A percentile compares a stretch with the other conserved stretches of the same genome.
These are phyloP conservation scores for Nanorana parkeri DNA, from an alignment of 2,113 vertebrate genomes.

Conservation along the genomic window DNA sequence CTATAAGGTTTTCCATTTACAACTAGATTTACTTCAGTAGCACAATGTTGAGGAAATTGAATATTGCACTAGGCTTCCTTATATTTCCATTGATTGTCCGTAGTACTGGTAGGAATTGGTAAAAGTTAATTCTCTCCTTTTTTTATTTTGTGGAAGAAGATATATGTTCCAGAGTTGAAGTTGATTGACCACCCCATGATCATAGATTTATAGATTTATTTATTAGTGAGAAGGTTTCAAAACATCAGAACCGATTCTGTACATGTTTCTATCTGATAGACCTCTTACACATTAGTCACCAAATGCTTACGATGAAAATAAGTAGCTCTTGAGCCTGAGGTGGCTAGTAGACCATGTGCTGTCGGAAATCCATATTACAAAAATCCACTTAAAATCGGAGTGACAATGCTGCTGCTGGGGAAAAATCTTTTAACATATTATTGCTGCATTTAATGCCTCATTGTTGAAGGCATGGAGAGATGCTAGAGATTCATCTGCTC, in stretches of 20 bases:
- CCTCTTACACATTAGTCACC: constrained; percentile 31
- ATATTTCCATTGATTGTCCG: too few relatives aligned
- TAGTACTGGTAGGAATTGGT: too few relatives aligned
- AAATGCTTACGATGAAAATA: constrained; percentile 29
- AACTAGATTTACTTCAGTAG: too few relatives aligned
- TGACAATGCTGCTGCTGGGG: too few relatives aligned
- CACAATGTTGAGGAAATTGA: too few relatives aligned
- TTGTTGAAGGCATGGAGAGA: constrained; percentile 1
- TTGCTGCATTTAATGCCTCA: not conserved
- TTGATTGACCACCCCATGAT: not conserved
- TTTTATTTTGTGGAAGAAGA: not conserved
- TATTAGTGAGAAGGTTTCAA: constrained; percentile 24
- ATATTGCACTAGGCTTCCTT: too few relatives aligned
- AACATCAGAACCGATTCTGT: constrained; percentile 16
- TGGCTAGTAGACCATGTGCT: constrained; percentile 20
- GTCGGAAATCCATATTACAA: constrained; percentile 31
- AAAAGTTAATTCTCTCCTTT: not conserved
- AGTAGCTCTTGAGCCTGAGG: constrained; percentile 31
- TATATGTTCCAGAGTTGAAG: not conserved
- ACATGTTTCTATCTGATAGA: constrained; percentile 7
- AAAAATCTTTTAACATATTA: not conserved
- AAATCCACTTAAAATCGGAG: constrained; percentile 28
- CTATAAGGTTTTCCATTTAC: too few relatives aligned
- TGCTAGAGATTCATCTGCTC: not conserved
- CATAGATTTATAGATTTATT: not conserved